phyloP scores from a whole-genome alignment of 2,888 invertebrate species.

The Syritta pipiens region DNA sequence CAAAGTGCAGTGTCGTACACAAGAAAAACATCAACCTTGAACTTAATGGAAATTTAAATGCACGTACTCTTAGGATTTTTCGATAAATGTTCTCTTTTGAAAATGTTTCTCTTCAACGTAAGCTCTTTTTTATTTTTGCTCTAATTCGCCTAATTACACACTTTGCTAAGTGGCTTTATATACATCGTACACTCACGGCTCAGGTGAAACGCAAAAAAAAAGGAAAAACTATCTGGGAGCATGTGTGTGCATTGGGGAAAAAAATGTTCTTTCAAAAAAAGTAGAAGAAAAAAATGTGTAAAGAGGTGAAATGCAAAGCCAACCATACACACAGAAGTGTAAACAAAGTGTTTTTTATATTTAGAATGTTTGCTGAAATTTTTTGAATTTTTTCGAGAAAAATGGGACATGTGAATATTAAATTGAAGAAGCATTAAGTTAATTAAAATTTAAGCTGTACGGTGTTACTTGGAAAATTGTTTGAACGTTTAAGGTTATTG shows the following conservation, averaged over 20 bases:
- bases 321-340: neutral
- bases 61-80: neutral
- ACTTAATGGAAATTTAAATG: slow-evolving; percentile 1
- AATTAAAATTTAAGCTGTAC: too few species aligned
- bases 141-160: slow-evolving; percentile 2
- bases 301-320: neutral
- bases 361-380: too few species aligned
- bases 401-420: neutral
- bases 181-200: too few species aligned
- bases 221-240: too few species aligned
- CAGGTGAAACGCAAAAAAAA: too few species aligned
- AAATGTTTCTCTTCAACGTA: too few species aligned
- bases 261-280: neutral
- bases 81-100: neutral
- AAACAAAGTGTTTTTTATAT: neutral
- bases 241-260: too few species aligned
- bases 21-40: too few species aligned
- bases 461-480: too few species aligned
- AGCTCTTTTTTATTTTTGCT: neutral
- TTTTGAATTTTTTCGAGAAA: neutral
- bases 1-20: too few species aligned
- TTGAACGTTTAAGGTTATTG: too few species aligned
- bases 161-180: too few species aligned
- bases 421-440: neutral
- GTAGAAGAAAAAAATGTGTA: neutral